Evolutionary conservation across 2,113 vertebrate species (phyloP).

Genomic region (Coryphaenoides rupestris): DNA sequence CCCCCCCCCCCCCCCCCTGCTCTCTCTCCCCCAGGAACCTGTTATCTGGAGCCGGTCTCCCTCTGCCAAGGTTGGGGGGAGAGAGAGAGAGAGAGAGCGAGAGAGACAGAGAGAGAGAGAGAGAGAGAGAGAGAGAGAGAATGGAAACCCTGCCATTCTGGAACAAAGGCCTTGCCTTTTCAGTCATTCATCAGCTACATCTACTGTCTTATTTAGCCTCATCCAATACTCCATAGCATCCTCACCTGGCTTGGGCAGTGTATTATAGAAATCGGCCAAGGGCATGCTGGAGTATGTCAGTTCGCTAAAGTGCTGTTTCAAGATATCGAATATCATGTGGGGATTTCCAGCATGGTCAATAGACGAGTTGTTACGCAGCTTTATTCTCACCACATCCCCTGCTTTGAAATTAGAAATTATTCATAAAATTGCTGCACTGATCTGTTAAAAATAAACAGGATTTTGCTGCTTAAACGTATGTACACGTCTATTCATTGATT

Average conservation of each 20-base stretch:
- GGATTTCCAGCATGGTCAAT: background rate
- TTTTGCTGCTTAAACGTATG: too few species aligned
- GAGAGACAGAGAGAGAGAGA: constrained; percentile 23
- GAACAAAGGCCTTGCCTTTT: background rate
- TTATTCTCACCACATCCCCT: constrained; percentile 12
- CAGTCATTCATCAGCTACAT: background rate
- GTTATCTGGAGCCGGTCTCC: constrained; percentile 45
- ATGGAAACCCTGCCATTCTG: constrained; percentile 14
- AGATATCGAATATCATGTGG: constrained; percentile 14
- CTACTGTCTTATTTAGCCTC: background rate
- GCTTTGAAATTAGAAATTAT: too few species aligned
- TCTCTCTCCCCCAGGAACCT: constrained; percentile 46
- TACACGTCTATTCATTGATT: too few species aligned
- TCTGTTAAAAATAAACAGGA: too few species aligned
- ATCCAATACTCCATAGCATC: constrained; percentile 18
- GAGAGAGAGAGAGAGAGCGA: constrained; percentile 29
- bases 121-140: constrained; percentile 27
- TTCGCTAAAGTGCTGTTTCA: constrained; percentile 31
- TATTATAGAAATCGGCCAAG: constrained; percentile 25
- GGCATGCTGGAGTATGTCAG: constrained; percentile 23
- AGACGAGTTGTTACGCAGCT: constrained; percentile 6
- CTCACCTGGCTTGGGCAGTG: constrained; percentile 8
- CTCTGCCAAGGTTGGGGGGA: constrained; percentile 46
- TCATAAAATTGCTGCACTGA: too few species aligned
- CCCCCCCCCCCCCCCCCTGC: too few species aligned